These are phyloP conservation scores for Caretta caretta DNA, from an alignment of 2,113 vertebrate genomes.

Conservation along the genomic window DNA sequence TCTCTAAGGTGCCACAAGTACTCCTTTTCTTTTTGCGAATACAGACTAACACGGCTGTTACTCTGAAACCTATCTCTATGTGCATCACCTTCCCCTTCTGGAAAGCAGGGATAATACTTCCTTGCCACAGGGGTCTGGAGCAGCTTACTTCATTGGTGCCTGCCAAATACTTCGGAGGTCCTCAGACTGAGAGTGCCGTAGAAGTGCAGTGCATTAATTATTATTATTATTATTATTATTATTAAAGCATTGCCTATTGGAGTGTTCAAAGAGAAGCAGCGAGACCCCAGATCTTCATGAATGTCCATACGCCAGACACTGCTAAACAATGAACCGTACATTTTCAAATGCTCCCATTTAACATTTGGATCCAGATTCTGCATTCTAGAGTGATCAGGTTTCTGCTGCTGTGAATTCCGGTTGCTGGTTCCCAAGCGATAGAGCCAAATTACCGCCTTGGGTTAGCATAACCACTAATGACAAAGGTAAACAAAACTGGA, in stretches of 20 bases:
- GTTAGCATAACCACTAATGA: background rate
- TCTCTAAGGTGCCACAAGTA: no score
- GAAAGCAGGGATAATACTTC: background rate
- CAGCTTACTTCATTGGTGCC: background rate
- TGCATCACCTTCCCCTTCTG: background rate
- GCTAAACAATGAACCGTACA: background rate
- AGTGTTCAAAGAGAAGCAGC: accelerated
- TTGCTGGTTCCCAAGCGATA: conserved; percentile 27
- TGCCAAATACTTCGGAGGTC: background rate
- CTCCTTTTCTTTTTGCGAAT: no score
- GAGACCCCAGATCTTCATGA: background rate
- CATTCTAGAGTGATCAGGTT: background rate
- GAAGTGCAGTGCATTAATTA: background rate
- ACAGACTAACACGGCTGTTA: no score
- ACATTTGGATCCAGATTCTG: background rate
- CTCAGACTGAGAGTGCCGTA: background rate
- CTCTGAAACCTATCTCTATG: background rate
- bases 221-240: background rate
- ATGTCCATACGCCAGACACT: background rate
- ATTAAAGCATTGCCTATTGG: background rate
- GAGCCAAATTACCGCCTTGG: conserved; percentile 13
- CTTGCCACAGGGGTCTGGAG: background rate
- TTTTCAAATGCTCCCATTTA: background rate
- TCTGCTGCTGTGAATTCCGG: conserved; percentile 13
- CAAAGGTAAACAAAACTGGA: conserved; percentile 10